These are phyloP conservation scores for Phacellophora camtschatica DNA, from an alignment of 30 jellyfish, hydroid and myxozoan species.

Conservation along the genomic window DNA sequence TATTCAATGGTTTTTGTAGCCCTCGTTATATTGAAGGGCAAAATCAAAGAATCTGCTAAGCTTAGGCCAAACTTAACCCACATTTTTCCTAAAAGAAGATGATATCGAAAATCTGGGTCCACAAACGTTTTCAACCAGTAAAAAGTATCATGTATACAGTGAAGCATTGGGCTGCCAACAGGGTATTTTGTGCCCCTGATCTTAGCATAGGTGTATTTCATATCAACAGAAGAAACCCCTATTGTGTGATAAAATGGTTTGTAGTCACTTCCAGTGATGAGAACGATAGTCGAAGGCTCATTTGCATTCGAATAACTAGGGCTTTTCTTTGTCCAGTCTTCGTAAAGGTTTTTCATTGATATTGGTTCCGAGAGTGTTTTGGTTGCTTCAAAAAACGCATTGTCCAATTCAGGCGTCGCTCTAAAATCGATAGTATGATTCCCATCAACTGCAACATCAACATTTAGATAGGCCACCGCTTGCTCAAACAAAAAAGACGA, in stretches of 20 bases:
- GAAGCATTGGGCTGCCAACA: too few relatives aligned
- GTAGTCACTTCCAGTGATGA: too few relatives aligned
- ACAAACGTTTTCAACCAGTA: slow-evolving; percentile 75
- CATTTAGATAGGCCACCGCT: slow-evolving; percentile 87
- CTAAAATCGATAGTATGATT: background rate
- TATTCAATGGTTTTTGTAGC: slow-evolving; percentile 19
- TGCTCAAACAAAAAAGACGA: slow-evolving; percentile 58
- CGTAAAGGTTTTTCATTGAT: slow-evolving; percentile 65
- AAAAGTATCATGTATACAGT: slow-evolving; percentile 86
- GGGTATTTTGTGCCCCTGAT: too few relatives aligned
- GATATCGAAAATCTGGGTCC: slow-evolving; percentile 85
- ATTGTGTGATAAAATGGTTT: too few relatives aligned
- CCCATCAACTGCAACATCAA: slow-evolving; percentile 98
- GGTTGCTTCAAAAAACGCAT: background rate
- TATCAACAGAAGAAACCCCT: too few relatives aligned
- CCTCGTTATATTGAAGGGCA: slow-evolving; percentile 68
- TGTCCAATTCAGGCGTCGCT: slow-evolving; percentile 4
- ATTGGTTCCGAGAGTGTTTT: too few relatives aligned
- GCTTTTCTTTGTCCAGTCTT: slow-evolving; percentile 77
- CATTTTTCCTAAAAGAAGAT: slow-evolving; percentile 69
- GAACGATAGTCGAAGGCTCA: too few relatives aligned
- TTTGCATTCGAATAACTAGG: slow-evolving; percentile 16
- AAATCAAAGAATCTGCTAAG: slow-evolving; percentile 62
- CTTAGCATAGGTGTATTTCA: too few relatives aligned
- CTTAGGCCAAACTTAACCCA: slow-evolving; percentile 79